Evolutionary conservation across 1,140 invertebrate species (phyloP), one percentile per base, ranked within the genome.

Genomic region (Helicoverpa armigera): DNA sequence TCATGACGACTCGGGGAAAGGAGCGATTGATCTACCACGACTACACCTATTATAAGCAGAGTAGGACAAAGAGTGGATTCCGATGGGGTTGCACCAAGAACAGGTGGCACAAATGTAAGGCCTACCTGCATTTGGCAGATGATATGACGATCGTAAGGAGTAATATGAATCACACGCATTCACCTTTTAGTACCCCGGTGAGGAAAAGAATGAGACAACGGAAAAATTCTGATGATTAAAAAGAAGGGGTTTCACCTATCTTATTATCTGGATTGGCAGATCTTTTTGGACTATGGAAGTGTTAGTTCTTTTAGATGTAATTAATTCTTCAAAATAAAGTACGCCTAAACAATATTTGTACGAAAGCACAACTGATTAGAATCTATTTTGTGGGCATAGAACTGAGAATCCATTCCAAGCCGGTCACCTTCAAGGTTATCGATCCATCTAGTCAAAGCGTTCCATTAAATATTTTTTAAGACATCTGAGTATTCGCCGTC

Each of bases 1-100:
- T 95, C 79, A 95, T 95, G 93, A 95, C 93, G 48, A 50, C 89
- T 11, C 83, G 92, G n/a, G 93, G 93, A 3, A 95, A 94, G 78
- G 93, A 94, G 86, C 84, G 93, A 18, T 77, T 95, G 43, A 82
- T 95, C 0, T 92, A 88, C 83, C 82, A 91, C 74, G 89, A 94
- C 82, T 94, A 88, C 77, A 93, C 93, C 1, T 95, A 95, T 76
- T 95, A 95, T 85, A 95, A 95, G 81, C 93, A 95, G 76, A 92
- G 89, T 74, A 83, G 91, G 14, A 94, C 93, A 4, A 83, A 90
- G 16, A 88, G 75, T 63, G 93, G 93, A 0, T 95, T 94, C 82
- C 82, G 93, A 35, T 94, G 93, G 93, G 93, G 93, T 2, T 94
- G 93, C 82, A 94, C 93, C 0, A 94, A 94, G 85, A 94, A 94